Evolutionary conservation across 2,113 vertebrate species (phyloP), one percentile per base, ranked within the genome.

Genomic region (Chamaea fasciata): DNA sequence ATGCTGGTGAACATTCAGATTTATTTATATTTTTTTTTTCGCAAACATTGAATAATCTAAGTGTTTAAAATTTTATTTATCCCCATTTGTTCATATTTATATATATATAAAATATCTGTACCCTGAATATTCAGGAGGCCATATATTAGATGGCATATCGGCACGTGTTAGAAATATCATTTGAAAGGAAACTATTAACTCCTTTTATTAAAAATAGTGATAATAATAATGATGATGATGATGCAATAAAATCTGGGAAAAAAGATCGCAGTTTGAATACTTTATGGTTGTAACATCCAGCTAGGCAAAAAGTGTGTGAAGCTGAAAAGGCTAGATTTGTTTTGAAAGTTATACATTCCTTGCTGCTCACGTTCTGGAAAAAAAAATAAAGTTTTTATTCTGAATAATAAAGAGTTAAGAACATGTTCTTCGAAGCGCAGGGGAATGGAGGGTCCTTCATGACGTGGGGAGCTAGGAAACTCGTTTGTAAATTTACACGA

Each of bases 51-150:
- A 98, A 98, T 98, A 98, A 98, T 98, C 97, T 98, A 98, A 98
- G 98, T 98, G 98, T 98, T 98, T 98, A 98, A 97, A 98, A 98
- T 99, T 99, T 99, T 99, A 99, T 99, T 99, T 99, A 98, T 98
- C 98, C 98, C 98, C 98, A 98, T 98, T 97, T 97, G 97, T 97
- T 98, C 98, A 98, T 98, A 98, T 98, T 98, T 98, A 98, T 98
- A 98, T 98, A 97, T 97, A 97, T 97, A 97, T 97, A 95, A 95
- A 97, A 98, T 97, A 97, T 97, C 97, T 98, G 98, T 98, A 98
- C 98, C 98, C 97, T 98, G 97, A 96, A 96, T 97, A 98, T 98
- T 98, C 98, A 98, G 98, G 97, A 98, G 96, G 98, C 97, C 97
- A 97, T 98, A 96, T 98, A 97, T 98, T 98, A 95, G 96, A 97